phyloP scores from a whole-genome alignment of 2,888 invertebrate species.

The Marasmarcha lunaedactyla region DNA sequence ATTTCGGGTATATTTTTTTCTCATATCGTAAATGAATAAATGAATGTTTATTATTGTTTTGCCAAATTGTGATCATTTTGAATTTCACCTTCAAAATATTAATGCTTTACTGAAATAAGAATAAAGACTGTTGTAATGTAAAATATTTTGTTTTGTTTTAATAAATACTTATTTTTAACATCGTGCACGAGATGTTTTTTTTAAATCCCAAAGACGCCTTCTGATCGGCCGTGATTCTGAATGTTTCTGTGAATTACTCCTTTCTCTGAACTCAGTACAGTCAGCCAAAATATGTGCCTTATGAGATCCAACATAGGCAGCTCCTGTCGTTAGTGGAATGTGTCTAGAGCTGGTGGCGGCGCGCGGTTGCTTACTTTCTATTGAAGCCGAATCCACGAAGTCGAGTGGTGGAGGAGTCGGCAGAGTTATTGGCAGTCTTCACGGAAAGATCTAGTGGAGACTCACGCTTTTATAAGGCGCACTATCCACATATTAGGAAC shows the following conservation, averaged over 20 bases:
- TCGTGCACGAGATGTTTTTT: slow-evolving; percentile 26
- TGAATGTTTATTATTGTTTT: slow-evolving; percentile 27
- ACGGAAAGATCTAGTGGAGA: slow-evolving; percentile 90
- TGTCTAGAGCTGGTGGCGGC: slow-evolving; percentile 36
- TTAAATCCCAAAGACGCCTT: no score
- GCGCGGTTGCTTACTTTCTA: slow-evolving; percentile 45
- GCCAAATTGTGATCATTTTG: slow-evolving; percentile 48
- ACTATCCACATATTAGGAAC: no score
- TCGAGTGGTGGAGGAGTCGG: slow-evolving; percentile 88
- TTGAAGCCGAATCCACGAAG: slow-evolving; percentile 52
- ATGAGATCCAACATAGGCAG: slow-evolving; percentile 60
- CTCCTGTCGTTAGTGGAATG: slow-evolving; percentile 22
- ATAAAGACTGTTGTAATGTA: slow-evolving; percentile 70
- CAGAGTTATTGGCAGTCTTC: slow-evolving; percentile 88
- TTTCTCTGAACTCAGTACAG: slow-evolving; percentile 68
- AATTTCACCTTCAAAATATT: slow-evolving; percentile 45
- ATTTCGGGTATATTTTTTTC: slow-evolving; percentile 27
- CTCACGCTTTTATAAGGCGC: slow-evolving; percentile 76
- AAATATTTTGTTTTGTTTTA: slow-evolving; percentile 52
- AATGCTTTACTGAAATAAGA: slow-evolving; percentile 65
- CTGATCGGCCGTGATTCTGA: slow-evolving; percentile 26
- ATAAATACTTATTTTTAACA: slow-evolving; percentile 53
- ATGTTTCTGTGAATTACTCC: slow-evolving; percentile 31
- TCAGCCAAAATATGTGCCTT: slow-evolving; percentile 85
- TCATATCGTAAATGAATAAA: slow-evolving; percentile 5